phyloP scores from a whole-genome alignment of 2,888 invertebrate species.

The Drosophila aldrichi region DNA sequence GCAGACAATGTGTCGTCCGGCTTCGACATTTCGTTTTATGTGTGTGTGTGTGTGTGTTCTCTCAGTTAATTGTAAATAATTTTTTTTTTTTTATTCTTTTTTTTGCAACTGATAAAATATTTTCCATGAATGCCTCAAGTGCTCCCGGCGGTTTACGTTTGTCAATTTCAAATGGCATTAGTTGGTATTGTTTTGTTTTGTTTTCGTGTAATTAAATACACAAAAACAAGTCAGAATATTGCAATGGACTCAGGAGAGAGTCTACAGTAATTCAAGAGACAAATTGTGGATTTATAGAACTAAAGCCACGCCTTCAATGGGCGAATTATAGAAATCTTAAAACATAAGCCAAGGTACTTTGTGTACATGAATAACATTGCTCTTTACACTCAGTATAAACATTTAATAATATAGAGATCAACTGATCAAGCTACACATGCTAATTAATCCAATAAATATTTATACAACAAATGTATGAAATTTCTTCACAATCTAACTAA shows the following conservation, averaged over 20 bases:
- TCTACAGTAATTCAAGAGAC: not conserved
- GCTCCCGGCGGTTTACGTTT: not conserved
- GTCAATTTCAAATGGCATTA: constrained; percentile 16
- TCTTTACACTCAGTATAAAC: no score
- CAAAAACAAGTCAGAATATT: not conserved
- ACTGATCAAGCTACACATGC: no score
- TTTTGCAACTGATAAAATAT: constrained; percentile 54
- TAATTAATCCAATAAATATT: not conserved
- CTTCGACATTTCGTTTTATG: constrained; percentile 47
- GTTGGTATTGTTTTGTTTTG: constrained; percentile 15
- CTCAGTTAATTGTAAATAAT: constrained; percentile 58
- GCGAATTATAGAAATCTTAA: no score
- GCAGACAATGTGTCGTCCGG: constrained; percentile 70
- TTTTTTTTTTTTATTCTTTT: constrained; percentile 22
- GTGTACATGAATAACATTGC: no score
- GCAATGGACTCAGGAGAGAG: not conserved
- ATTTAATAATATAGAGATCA: no score
- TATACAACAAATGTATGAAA: not conserved
- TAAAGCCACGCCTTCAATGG: no score
- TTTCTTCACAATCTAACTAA: not conserved
- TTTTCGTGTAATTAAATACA: constrained; percentile 13
- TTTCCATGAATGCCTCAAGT: constrained; percentile 39
- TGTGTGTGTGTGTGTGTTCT: constrained; percentile 17
- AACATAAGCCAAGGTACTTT: no score
- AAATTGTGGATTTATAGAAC: no score